A percentile compares a stretch with the other conserved stretches of the same genome.
These are phyloP conservation scores for Dryas iulia DNA, from an alignment of 1,140 invertebrate species.

Conservation along the genomic window DNA sequence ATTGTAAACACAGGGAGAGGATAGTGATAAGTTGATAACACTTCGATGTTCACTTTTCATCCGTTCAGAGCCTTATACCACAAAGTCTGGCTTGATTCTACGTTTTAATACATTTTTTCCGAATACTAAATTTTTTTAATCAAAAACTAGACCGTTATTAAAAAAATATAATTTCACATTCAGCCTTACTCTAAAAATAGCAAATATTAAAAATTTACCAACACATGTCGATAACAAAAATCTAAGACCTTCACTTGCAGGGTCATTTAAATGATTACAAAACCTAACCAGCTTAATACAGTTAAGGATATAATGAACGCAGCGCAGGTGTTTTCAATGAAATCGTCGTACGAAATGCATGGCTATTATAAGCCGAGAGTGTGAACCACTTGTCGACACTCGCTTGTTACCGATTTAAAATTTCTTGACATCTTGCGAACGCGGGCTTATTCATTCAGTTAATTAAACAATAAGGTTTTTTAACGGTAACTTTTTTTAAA, in stretches of 20 bases:
- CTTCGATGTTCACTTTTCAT: too few species aligned
- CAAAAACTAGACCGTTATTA: too few species aligned
- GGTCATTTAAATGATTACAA: constrained; percentile 2
- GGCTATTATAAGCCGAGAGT: constrained; percentile 20
- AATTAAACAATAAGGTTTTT: not conserved
- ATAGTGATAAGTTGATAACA: too few species aligned
- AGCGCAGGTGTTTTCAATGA: constrained; percentile 21
- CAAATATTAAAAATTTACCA: not conserved
- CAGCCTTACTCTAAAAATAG: not conserved
- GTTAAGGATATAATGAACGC: constrained; percentile 11
- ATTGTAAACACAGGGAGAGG: too few species aligned
- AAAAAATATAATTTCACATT: too few species aligned
- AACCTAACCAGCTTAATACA: not conserved
- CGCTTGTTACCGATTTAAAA: constrained; percentile 19
- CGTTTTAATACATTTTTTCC: too few species aligned
- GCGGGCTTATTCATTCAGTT: constrained; percentile 6
- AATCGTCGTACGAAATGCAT: constrained; percentile 17
- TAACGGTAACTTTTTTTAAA: not conserved
- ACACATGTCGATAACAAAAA: not conserved
- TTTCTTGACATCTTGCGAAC: constrained; percentile 11
- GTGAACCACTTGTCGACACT: constrained; percentile 6
- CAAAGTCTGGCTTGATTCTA: too few species aligned
- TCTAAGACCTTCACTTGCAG: not conserved
- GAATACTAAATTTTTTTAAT: too few species aligned
- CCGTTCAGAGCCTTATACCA: too few species aligned